A percentile compares a stretch with the other conserved stretches of the same genome.
These are phyloP conservation scores for Lophius piscatorius DNA, from an alignment of 2,113 vertebrate genomes.

Conservation along the genomic window DNA sequence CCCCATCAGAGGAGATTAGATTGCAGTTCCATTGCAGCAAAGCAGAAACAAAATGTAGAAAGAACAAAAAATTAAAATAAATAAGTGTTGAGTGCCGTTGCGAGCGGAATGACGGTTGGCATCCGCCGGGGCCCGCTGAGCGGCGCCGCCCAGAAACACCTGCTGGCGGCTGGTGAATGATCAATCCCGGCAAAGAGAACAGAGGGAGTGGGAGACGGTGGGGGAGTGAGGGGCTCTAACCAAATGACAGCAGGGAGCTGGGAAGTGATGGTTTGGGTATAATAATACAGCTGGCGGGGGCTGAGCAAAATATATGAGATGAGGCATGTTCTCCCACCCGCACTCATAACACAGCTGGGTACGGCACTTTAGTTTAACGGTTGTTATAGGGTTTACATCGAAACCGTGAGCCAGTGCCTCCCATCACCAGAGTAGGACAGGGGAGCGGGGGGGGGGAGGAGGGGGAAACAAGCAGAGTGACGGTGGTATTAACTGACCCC, in stretches of 20 bases:
- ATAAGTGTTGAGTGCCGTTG: conserved; percentile 25
- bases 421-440: conserved; percentile 44
- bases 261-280: conserved; percentile 59
- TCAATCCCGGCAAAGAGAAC: conserved; percentile 30
- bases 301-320: conserved; percentile 58
- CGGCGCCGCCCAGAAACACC: conserved; percentile 56
- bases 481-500: conserved; percentile 70
- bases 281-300: conserved; percentile 74
- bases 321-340: conserved; percentile 54
- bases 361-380: conserved; percentile 64
- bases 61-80: conserved; percentile 31
- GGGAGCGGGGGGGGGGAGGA: conserved; percentile 16
- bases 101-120: conserved; percentile 31
- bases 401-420: conserved; percentile 50
- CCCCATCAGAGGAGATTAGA: conserved; percentile 61
- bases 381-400: conserved; percentile 67
- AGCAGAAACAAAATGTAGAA: conserved; percentile 34
- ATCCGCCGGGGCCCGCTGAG: conserved; percentile 45
- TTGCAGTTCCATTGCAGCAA: conserved; percentile 17
- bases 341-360: conserved; percentile 67
- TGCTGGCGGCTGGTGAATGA: conserved; percentile 56
- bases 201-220: conserved; percentile 33
- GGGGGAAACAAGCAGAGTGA: conserved; percentile 51
- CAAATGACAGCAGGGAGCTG: conserved; percentile 61
- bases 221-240: conserved; percentile 34